Percentiles rank a stretch among this genome's conserved stretches.
Conservation (phyloP, 2,797 vertebrate species). For the Macroramphosus scolopax region DNA sequence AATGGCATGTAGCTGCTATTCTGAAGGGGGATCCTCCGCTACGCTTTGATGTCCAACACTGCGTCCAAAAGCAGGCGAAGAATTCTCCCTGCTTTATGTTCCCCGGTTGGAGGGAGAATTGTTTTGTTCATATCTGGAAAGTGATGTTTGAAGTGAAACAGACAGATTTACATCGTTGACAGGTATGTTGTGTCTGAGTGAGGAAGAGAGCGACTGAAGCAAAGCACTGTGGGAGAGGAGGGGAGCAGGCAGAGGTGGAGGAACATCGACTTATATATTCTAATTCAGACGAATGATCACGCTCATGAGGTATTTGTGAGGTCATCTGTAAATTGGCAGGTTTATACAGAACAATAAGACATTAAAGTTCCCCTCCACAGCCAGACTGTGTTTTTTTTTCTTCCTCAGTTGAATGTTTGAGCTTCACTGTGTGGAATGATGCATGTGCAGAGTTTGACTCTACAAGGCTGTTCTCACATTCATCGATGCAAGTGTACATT, state of each 20-base stretch:
- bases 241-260: conserved; percentile 8
- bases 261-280: no score
- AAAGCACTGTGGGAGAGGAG: background rate
- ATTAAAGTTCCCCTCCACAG: no score
- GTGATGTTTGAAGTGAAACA: conserved; percentile 62
- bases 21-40: conserved; percentile 72
- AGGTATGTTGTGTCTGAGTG: conserved; percentile 35
- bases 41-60: conserved; percentile 75
- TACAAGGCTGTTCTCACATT: no score
- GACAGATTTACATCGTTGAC: conserved; percentile 64
- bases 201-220: conserved; percentile 10
- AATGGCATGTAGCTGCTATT: conserved; percentile 77
- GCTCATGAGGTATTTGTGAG: background rate
- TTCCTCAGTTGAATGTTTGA: background rate
- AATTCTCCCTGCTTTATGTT: conserved; percentile 64
- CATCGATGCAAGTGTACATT: no score
- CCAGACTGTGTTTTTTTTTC: background rate
- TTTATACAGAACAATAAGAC: background rate
- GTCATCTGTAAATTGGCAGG: background rate
- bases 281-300: background rate
- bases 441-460: no score
- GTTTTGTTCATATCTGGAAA: conserved; percentile 52
- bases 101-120: conserved; percentile 64
- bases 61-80: conserved; percentile 67
- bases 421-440: no score